phyloP scores from a whole-genome alignment of 2,797 vertebrate species.

The Epinephelus awoara region DNA sequence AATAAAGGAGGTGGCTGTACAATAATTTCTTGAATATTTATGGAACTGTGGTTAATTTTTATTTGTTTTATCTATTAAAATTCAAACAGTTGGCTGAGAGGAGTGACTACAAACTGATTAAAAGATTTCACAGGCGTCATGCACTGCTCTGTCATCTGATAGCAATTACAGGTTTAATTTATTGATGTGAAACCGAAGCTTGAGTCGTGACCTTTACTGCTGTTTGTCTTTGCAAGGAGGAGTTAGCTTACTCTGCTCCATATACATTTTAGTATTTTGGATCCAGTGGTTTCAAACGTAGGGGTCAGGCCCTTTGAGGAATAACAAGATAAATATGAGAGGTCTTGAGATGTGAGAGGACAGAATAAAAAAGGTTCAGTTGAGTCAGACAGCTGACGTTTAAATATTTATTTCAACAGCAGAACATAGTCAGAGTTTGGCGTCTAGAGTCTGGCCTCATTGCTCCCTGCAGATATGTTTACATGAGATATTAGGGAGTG shows the following conservation, averaged over 20 bases:
- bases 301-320: not conserved
- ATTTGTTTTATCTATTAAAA: not conserved
- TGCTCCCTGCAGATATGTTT: too few species aligned
- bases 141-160: not conserved
- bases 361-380: not conserved
- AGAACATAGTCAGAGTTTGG: too few species aligned
- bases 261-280: constrained; percentile 10
- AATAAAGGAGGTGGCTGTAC: not conserved
- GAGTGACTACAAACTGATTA: not conserved
- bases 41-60: not conserved
- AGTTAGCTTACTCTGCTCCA: not conserved
- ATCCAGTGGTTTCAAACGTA: not conserved
- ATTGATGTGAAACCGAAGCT: constrained; percentile 16
- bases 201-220: constrained; percentile 21
- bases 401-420: too few species aligned
- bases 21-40: not conserved
- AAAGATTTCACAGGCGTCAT: not conserved
- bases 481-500: too few species aligned
- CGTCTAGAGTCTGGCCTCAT: too few species aligned
- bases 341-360: not conserved
- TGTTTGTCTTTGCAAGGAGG: constrained; percentile 21
- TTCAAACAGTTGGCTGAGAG: not conserved
- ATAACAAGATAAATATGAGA: not conserved
- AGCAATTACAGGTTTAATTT: not conserved
- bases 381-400: too few species aligned